Base-by-base conservation (phyloP, 2,888 invertebrate genomes). In the Phyto melanocephala region DNA sequence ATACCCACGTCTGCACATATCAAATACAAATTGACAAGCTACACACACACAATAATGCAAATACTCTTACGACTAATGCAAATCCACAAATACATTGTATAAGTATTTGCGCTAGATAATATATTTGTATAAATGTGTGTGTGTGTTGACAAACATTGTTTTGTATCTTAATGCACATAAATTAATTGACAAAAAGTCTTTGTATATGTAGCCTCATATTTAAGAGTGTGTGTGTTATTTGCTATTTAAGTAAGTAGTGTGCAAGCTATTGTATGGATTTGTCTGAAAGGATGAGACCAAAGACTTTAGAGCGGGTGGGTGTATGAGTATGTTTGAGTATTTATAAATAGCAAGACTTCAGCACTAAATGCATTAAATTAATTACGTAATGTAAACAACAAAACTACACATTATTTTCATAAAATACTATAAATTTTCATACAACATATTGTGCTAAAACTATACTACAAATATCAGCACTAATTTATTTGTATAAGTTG, bases 301-400 rank as follows among this genome's bases (percentile, higher is more conserved):
- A 10, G 47, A 47, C 20, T 33, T 42, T 54, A 33, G 52, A 42
- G 10, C 1, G 52, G 13, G 72, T 22, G 60, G 40, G 6, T 62
- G 37, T 17, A 45, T 45, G 13, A 58, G 22, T 17, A 45, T 54
- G n/a, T 60, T 11, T 47, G 60, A 63, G 72, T 28, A 54, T 63
- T 62, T 47, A 80, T 79, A 80, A 77, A 80, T 80, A 81, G 42
- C 35, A 76, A 76, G 40, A 40, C 75, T 79, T 80, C 60, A 75
- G 47, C 81, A n/a, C n/a, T n/a, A 82, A 82, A 79, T 82, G 75
- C 78, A 75, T 82, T 82, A 82, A 82, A 82, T 82, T 82, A 82
- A 82, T 82, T 82, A 82, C 71, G 78, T 71, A 58, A 75, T 82
- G 81, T 82, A 82, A 79, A 82, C 81, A 75, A 79, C 70, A 75